Base-by-base conservation (phyloP, 23 tunicate species). In the Trididemnum miniatum region DNA sequence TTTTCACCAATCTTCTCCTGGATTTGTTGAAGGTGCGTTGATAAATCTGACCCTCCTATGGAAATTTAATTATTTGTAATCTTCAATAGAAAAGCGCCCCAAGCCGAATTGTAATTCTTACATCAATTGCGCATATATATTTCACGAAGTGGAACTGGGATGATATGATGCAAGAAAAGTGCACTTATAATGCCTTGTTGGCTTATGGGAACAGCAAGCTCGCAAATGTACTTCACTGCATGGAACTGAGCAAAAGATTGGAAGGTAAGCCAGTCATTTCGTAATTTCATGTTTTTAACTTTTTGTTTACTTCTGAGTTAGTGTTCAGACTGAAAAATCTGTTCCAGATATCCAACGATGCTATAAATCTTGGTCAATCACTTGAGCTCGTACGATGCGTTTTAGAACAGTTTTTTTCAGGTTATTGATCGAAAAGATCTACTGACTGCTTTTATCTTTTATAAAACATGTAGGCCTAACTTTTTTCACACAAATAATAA, bases 101-200 rank as follows among this genome's bases (percentile, higher is more conserved):
- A 57, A 85, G 96, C 76, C 86, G 96, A 27, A 91, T 91, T 39
- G 87, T 91, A 0, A 32, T 85, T 24, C 57, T 85, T 0, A 57
- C 96, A 50, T 91, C 96, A 32, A 20, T 57, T 29, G 90, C 65
- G 4, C 82, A 91, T 75, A 62, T 65, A 4, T 7, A 81, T 2
- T n/a, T n/a, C n/a, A 90, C 90, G 0, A 34, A 34, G 29, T 85
- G 86, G 84, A 59, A 86, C 2, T 91, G 97, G 97, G 84, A 86
- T 57, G 84, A 91, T 39, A 15, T 91, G 63, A 86, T 86, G 90
- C 36, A 27, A 34, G 97, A 91, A 3, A 91, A 86, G 52, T n/a
- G n/a, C n/a, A 31, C 76, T 52, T 91, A 91, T 35, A 35, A 54
- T 34, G 78, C 90, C 27, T 77, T 82, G 37, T 18, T 20, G 20